Conservation (phyloP, 2,888 invertebrate genomes). For the Cabera pusaria region DNA sequence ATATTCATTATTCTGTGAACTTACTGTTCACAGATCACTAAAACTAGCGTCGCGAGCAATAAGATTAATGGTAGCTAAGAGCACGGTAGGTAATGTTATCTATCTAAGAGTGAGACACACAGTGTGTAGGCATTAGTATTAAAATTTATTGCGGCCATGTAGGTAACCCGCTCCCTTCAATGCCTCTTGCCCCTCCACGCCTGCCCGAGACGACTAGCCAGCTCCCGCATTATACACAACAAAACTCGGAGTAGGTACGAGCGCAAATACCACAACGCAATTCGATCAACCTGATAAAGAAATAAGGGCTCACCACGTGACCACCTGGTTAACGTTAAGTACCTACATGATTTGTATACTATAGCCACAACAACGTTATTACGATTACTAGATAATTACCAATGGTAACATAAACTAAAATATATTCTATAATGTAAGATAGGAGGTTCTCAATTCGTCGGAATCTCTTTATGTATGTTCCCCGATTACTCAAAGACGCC, state of each 20-base stretch:
- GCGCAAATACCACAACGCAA: constrained; percentile 45
- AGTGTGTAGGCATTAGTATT: constrained; percentile 64
- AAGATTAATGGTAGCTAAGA: constrained; percentile 32
- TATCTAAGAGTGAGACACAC: constrained; percentile 45
- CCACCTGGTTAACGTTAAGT: constrained; percentile 38
- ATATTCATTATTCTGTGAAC: no score
- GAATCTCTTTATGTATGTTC: no score
- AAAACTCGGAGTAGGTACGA: constrained; percentile 47
- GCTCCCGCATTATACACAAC: constrained; percentile 56
- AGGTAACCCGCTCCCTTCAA: constrained; percentile 63
- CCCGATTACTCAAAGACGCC: no score
- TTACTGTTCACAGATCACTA: no score
- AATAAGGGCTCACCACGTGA: constrained; percentile 58
- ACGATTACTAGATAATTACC: no score
- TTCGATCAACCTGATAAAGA: constrained; percentile 60
- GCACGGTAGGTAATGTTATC: no score
- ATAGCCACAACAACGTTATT: no score
- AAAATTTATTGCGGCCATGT: constrained; percentile 62
- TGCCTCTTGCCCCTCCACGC: constrained; percentile 69
- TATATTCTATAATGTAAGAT: no score
- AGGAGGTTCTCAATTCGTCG: no score
- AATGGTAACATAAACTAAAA: no score
- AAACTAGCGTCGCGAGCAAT: constrained; percentile 1
- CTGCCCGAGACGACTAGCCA: constrained; percentile 53
- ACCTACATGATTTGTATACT: no score